Conservation (phyloP, 2,113 vertebrate genomes). For the Varanus salvator region DNA sequence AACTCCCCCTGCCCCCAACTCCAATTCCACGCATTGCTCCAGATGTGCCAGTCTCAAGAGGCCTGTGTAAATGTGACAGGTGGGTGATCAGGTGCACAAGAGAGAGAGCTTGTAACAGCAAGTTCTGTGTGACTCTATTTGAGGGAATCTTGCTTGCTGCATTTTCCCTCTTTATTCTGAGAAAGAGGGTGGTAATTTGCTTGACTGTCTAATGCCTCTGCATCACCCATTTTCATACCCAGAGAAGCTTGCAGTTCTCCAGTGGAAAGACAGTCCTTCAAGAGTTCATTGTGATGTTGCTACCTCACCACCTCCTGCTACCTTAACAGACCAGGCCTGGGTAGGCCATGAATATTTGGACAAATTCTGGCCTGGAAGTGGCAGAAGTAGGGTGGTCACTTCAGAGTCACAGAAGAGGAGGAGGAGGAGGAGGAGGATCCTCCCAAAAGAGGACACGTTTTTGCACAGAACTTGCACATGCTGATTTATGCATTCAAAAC, state of each 20-base stretch:
- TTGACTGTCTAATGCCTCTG: not conserved
- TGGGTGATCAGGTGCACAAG: not conserved
- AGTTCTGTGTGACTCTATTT: not conserved
- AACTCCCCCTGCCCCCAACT: not conserved
- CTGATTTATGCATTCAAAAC: not conserved
- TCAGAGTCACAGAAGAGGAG: too few relatives aligned
- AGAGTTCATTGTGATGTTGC: not conserved
- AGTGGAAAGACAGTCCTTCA: not conserved
- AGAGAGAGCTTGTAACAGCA: not conserved
- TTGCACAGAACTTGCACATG: not conserved
- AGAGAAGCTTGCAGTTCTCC: not conserved
- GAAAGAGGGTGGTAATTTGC: not conserved
- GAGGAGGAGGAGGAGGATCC: too few relatives aligned
- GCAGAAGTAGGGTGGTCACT: not conserved
- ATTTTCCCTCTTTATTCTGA: not conserved
- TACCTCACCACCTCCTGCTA: not conserved
- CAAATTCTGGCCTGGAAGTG: not conserved
- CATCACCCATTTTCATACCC: not conserved
- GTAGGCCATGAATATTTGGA: not conserved
- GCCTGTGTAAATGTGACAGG: not conserved
- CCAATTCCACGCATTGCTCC: not conserved
- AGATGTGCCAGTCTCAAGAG: not conserved
- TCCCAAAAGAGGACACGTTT: too few relatives aligned
- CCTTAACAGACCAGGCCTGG: not conserved
- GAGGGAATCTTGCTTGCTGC: not conserved